Evolutionary conservation across 2,113 vertebrate species (phyloP).

Genomic region (Microcebus lehilahytsara): DNA sequence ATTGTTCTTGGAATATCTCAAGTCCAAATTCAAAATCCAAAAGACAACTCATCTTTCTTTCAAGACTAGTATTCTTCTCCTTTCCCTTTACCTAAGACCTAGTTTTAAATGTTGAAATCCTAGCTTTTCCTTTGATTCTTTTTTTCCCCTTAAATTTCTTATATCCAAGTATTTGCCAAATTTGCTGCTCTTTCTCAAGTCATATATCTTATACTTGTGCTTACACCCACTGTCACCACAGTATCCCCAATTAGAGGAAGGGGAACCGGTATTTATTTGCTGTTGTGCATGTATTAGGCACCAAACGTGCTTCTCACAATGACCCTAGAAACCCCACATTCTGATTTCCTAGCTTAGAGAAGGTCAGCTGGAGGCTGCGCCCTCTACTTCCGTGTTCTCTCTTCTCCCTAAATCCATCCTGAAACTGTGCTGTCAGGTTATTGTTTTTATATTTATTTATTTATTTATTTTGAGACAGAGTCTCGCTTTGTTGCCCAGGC

Average conservation of each 20-base stretch:
- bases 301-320: background rate
- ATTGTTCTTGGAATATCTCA: background rate
- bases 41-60: background rate
- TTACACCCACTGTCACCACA: background rate
- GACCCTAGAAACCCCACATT: background rate
- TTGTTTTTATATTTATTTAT: no score
- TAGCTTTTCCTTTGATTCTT: background rate
- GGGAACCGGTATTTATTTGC: background rate
- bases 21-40: background rate
- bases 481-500: no score
- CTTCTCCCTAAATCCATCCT: background rate
- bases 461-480: no score
- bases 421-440: background rate
- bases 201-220: background rate
- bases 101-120: background rate
- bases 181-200: background rate
- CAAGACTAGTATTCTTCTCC: background rate
- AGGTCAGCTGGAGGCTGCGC: background rate
- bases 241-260: background rate
- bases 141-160: background rate
- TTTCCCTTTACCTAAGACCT: background rate
- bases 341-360: background rate
- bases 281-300: background rate
- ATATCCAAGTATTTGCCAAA: background rate
- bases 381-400: background rate